Conservation (phyloP, 2,113 vertebrate genomes). For the Kryptolebias marmoratus region DNA sequence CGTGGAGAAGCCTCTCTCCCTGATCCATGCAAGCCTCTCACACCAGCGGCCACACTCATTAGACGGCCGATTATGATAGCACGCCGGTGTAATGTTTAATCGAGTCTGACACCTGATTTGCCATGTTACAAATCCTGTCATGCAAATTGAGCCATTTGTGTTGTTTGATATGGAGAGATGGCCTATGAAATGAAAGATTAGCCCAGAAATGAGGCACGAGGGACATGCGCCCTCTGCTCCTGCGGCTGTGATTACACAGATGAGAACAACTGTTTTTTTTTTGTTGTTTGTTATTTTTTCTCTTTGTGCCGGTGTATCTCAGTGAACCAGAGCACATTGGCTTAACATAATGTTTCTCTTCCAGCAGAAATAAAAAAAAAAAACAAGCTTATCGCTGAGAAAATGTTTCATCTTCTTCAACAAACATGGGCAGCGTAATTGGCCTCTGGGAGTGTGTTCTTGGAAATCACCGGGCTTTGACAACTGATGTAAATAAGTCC, state of each 20-base stretch:
- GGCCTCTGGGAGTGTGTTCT: constrained; percentile 46
- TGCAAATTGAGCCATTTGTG: constrained; percentile 99
- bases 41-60: constrained; percentile 84
- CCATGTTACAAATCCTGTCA: constrained; percentile 99
- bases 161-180: constrained; percentile 99
- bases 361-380: constrained; percentile 40
- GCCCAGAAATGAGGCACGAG: constrained; percentile 92
- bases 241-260: constrained; percentile 93
- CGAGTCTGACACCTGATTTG: constrained; percentile 99
- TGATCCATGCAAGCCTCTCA: constrained; percentile 83
- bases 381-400: constrained; percentile 46
- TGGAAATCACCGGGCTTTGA: constrained; percentile 57
- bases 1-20: constrained; percentile 87
- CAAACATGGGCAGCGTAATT: constrained; percentile 62
- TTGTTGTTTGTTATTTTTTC: neutral
- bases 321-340: constrained; percentile 85
- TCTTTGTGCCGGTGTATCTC: constrained; percentile 68
- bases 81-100: constrained; percentile 99
- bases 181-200: constrained; percentile 99
- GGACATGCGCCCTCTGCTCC: constrained; percentile 90
- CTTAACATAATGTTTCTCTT: constrained; percentile 83
- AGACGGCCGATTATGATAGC: constrained; percentile 99
- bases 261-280: constrained; percentile 87
- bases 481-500: constrained; percentile 63
- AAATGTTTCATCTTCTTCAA: constrained; percentile 53